phyloP scores from a whole-genome alignment of 1,140 invertebrate genomes.

The Ceratosolen solmsi region DNA sequence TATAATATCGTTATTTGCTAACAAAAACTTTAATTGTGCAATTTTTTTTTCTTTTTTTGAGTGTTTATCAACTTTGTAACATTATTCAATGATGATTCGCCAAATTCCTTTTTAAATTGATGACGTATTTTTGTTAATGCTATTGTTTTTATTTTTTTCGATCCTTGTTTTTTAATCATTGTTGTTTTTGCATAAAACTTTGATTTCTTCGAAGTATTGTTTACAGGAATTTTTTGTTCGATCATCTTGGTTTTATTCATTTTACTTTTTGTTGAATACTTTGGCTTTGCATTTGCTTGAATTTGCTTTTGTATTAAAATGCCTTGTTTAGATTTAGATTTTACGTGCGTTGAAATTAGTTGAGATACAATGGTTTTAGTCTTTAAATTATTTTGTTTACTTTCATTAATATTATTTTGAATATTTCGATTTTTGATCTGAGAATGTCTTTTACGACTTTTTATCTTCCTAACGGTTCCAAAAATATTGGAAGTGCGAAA shows the following conservation, averaged over 20 bases:
- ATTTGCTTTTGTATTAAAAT: background rate
- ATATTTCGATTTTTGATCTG: background rate
- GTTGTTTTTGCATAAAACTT: background rate
- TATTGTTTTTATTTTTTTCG: constrained; percentile 9
- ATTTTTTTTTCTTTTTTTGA: background rate
- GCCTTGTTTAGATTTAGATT: background rate
- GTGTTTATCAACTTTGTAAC: background rate
- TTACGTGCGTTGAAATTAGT: background rate
- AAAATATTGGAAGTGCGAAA: constrained; percentile 4
- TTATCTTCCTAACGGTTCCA: constrained; percentile 25
- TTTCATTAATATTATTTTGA: background rate
- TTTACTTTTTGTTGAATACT: background rate
- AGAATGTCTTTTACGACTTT: constrained; percentile 14
- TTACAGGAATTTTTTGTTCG: background rate
- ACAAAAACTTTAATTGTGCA: too few species aligned
- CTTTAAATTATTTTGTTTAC: constrained; percentile 9
- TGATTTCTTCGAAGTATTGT: constrained; percentile 10
- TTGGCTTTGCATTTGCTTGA: background rate
- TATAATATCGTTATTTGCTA: too few species aligned
- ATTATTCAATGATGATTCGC: background rate
- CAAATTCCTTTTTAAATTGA: background rate
- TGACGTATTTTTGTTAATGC: constrained; percentile 2
- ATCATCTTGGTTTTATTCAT: background rate
- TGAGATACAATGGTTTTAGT: background rate
- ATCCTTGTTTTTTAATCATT: constrained; percentile 17